Base-by-base conservation (phyloP, 1,140 invertebrate genomes). In the Akabosia matsudoensis region DNA sequence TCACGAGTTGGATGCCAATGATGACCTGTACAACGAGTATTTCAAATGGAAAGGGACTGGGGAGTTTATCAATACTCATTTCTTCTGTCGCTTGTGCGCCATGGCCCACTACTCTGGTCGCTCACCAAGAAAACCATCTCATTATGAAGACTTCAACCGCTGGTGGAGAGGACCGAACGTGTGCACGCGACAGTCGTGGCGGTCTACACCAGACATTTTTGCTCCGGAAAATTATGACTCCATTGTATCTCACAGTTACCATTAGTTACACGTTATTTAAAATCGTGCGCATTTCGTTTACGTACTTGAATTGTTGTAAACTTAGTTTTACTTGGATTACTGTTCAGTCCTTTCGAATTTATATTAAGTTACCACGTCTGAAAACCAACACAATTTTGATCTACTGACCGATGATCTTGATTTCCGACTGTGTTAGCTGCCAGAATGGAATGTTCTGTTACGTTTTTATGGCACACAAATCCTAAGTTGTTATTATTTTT, bases 61-160 rank as follows among this genome's bases (percentile, higher is more conserved):
- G 0, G 93, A 96, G 84, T 96, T 97, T 83, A 93, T 97, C 81
- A 96, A 97, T 85, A 97, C 94, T 22, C 94, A 91, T 83, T 98
- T 97, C 85, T 97, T 95, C 91, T 98, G 96, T 83, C 90, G 96
- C 0, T 88, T 98, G 22, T 98, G 97, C 85, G 90, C 95, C 2
- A 91, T 96, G 88, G 84, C 96, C 30, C 94, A 97, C 83, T 92
- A 92, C 77, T 89, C 78, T 75, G 75, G 52, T 61, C 81, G 67
- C 71, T 80, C 75, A 33, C 28, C 24, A 14, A 45, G 84, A 83
- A 84, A 67, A 81, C 74, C 82, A 75, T 33, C 79, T 37, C 37
- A 67, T 70, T 94, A 95, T 84, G 87, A 89, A 24, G 92, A 95
- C 83, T 88, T 95, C 22, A 94, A 94, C 84, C 90, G 92, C 75